Percentiles rank a stretch among this genome's conserved stretches.
Conservation (phyloP, 2,113 vertebrate genomes). For the Labrus mixtus region DNA sequence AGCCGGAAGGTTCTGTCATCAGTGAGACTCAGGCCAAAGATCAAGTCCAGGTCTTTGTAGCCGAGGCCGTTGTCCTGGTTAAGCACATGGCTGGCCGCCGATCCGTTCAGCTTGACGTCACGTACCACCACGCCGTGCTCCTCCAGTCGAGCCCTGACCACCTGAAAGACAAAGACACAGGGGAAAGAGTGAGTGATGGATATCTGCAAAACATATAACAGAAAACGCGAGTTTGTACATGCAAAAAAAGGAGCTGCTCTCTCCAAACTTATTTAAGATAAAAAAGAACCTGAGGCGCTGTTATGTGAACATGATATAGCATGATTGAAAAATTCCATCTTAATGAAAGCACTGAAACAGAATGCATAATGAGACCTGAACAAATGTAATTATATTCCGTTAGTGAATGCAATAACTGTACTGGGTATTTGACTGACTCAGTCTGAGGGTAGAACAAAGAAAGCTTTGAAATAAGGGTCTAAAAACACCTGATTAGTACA, state of each 20-base stretch:
- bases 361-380: neutral
- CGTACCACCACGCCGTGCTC: conserved; percentile 87
- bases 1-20: conserved; percentile 89
- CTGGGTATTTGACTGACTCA: too few species aligned
- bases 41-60: conserved; percentile 95
- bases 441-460: too few species aligned
- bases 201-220: neutral
- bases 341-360: neutral
- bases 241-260: neutral
- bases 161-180: conserved; percentile 76
- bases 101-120: conserved; percentile 91
- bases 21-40: conserved; percentile 88
- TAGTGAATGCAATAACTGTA: neutral
- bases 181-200: conserved; percentile 26
- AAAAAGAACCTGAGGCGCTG: conserved; percentile 1
- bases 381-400: neutral
- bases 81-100: conserved; percentile 92
- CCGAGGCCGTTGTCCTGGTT: conserved; percentile 93
- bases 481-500: too few species aligned
- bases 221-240: conserved; percentile 14
- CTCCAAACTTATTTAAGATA: neutral
- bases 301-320: neutral
- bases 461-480: too few species aligned
- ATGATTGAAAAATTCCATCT: neutral
- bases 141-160: conserved; percentile 91